Percentiles rank a stretch among this genome's conserved stretches.
Conservation (phyloP, 2,888 invertebrate genomes). For the Cosmia pyralina region DNA sequence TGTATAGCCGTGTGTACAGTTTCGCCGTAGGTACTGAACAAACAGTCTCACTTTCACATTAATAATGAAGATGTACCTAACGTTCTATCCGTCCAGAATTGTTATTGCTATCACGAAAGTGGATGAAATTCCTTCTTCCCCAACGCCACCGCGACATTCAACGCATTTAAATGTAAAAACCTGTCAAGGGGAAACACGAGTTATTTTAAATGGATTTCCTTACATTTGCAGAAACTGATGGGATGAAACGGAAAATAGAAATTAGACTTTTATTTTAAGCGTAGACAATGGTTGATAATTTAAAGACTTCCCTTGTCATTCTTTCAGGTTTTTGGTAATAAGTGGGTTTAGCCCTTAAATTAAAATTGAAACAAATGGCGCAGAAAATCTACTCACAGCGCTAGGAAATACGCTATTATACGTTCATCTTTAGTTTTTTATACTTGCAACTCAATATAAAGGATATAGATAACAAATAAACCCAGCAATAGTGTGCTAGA, state of each 20-base stretch:
- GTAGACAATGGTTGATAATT: too few species aligned
- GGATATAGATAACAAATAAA: too few species aligned
- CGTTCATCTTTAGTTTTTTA: too few species aligned
- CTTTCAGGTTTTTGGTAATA: too few species aligned
- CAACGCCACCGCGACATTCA: slow-evolving; percentile 20
- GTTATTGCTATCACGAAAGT: slow-evolving; percentile 37
- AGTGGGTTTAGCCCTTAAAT: too few species aligned
- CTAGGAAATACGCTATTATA: too few species aligned
- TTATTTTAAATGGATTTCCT: slow-evolving; percentile 52
- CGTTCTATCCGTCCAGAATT: slow-evolving; percentile 24
- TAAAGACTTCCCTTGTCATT: too few species aligned
- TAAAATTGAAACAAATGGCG: too few species aligned
- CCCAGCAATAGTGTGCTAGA: background rate
- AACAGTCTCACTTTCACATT: slow-evolving; percentile 26
- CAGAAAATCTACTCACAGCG: too few species aligned
- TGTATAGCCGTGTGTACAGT: too few species aligned
- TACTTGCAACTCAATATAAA: background rate
- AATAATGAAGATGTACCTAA: slow-evolving; percentile 23
- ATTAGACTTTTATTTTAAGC: background rate
- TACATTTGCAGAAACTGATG: slow-evolving; percentile 16
- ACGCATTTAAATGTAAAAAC: slow-evolving; percentile 54
- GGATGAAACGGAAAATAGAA: background rate
- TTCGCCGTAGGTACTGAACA: too few species aligned
- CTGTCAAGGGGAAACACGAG: slow-evolving; percentile 40
- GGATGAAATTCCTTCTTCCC: slow-evolving; percentile 48